Percentiles rank a stretch among this genome's conserved stretches.
Evolutionary conservation across 2,797 vertebrate species (phyloP).

Genomic region (Poeciliopsis gracilis): DNA sequence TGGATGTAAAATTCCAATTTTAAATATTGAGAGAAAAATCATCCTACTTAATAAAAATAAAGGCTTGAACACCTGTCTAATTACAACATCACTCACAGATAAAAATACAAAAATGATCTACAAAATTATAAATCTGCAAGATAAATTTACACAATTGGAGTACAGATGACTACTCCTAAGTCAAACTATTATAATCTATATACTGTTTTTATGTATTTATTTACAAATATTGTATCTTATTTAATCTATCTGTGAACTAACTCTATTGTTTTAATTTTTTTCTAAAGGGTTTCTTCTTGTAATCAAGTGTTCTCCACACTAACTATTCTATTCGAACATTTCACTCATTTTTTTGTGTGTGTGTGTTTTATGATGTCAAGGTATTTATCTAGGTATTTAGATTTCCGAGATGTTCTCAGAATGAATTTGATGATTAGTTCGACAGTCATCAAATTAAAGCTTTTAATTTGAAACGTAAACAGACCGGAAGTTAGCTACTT

Average conservation of each 20-base stretch:
- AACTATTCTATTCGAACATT: not conserved
- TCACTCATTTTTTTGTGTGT: not conserved
- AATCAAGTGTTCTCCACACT: not conserved
- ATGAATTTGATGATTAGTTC: not conserved
- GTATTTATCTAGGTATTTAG: not conserved
- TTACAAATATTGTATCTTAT: not conserved
- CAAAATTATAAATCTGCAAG: too few species aligned
- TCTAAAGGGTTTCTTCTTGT: too few species aligned
- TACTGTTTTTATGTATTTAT: not conserved
- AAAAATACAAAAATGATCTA: not conserved
- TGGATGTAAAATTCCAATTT: not conserved
- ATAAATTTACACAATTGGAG: too few species aligned
- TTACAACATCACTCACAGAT: not conserved
- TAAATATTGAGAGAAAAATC: not conserved
- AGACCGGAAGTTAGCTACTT: slow-evolving; percentile 27
- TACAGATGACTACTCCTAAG: too few species aligned
- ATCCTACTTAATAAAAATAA: not conserved
- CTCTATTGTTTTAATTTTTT: too few species aligned
- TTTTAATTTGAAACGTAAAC: slow-evolving; percentile 31
- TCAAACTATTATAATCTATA: not conserved
- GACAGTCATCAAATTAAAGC: not conserved
- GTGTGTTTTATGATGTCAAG: not conserved
- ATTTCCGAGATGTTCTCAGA: not conserved
- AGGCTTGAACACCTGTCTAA: not conserved
- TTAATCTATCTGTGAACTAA: too few species aligned